Conservation (phyloP, 2,797 vertebrate genomes). For the Xerus rutilus region DNA sequence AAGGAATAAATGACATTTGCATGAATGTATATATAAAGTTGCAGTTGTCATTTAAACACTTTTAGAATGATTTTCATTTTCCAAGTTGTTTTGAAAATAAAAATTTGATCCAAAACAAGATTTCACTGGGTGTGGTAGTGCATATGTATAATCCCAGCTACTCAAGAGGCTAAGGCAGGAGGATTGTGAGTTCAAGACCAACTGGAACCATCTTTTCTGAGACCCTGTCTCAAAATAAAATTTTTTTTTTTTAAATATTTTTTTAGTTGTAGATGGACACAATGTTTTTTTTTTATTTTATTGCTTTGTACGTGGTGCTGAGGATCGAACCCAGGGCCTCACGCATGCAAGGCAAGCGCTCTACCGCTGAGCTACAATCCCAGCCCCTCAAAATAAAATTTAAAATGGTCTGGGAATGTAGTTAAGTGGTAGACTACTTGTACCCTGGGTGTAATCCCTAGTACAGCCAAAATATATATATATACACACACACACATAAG, state of each 20-base stretch:
- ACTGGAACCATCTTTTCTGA: not conserved
- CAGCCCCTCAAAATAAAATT: not conserved
- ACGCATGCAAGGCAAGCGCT: no score
- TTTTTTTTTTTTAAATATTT: no score
- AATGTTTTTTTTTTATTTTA: no score
- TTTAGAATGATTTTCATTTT: slow-evolving; percentile 53
- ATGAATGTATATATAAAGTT: slow-evolving; percentile 55
- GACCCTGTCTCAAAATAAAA: not conserved
- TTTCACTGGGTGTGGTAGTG: not conserved
- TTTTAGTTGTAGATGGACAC: no score
- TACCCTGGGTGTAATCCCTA: not conserved
- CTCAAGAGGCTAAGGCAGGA: not conserved
- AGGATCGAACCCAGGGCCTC: no score
- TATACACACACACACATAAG: no score
- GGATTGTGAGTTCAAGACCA: not conserved
- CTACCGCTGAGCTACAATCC: no score
- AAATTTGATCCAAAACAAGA: slow-evolving; percentile 50
- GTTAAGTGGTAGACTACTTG: not conserved
- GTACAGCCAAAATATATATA: not conserved
- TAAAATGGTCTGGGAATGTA: not conserved
- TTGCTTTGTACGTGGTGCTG: no score
- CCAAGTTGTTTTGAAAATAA: slow-evolving; percentile 63
- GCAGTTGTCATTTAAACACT: slow-evolving; percentile 64
- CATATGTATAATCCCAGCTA: not conserved
- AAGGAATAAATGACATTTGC: slow-evolving; percentile 27